Base-by-base conservation (phyloP, 2,888 invertebrate genomes). In the Eupelmus urozonus region DNA sequence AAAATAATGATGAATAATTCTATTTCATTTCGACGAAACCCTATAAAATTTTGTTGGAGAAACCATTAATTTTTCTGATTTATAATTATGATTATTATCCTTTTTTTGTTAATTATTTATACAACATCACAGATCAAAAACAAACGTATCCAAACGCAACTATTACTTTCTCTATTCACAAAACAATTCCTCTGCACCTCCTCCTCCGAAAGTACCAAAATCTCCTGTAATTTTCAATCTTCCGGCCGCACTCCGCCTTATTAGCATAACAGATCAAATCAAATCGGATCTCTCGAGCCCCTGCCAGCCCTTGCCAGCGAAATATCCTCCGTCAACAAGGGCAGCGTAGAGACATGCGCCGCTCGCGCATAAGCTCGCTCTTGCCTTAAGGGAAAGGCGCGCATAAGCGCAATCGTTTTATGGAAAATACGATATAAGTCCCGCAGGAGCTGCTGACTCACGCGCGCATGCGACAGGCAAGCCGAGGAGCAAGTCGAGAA, bases 381-480 rank as follows among this genome's bases (percentile, higher is more conserved):
- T 11, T 9, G 9, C 45, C 11, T 16, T 42, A 25, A 53, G 60
- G 23, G 60, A 13, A 42, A 55, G 51, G 29, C 9, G 9, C 9
- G 53, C 66, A 77, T 66, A 59, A 71, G 71, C 70, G 60, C 65
- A 53, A 75, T 67, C 76, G 79, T 63, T 79, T 79, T 72, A 76
- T 73, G 63, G 73, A 76, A 73, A 76, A 69, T 45, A 67, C 67
- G 76, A 45, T 70, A 69, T 80, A 80, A 80, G 76, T 76, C 79
- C 73, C 76, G 23, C 7, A 66, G 76, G 73, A 76, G 73, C 70
- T 80, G 79, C 79, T 73, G 79, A 76, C 79, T 76, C 79, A 80
- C 79, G 76, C 69, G 62, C 63, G 49, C 73, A 9, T 16, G 16
- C 34, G 20, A 25, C 1, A 7, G 16, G 45, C 9, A 16, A 45